These are phyloP conservation scores for Zaprionus lineosus DNA, from an alignment of 2,888 invertebrate species.

Conservation along the genomic window DNA sequence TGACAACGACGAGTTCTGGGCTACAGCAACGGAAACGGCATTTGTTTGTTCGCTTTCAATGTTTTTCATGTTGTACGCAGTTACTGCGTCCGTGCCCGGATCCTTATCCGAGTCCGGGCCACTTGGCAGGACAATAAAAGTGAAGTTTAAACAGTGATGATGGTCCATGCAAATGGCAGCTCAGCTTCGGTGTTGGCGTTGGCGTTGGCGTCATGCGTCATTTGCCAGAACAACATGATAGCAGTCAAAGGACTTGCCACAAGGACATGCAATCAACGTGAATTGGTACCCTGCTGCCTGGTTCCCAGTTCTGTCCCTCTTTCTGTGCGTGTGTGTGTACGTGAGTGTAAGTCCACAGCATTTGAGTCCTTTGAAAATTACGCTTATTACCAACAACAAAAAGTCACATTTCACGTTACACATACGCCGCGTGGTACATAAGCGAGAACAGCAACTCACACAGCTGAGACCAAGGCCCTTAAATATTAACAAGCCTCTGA, in stretches of 20 bases:
- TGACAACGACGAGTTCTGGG: conserved; percentile 32
- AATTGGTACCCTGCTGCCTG: conserved; percentile 33
- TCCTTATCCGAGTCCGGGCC: conserved; percentile 3
- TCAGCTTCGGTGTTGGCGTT: too few species aligned
- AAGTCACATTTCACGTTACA: conserved; percentile 28
- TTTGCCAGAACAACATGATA: conserved; percentile 32
- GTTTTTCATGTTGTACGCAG: conserved; percentile 10
- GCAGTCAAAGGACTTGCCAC: conserved; percentile 39
- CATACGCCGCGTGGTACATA: conserved; percentile 23
- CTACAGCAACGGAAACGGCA: conserved; percentile 31
- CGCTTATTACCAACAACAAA: conserved; percentile 19
- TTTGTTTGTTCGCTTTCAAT: conserved; percentile 17
- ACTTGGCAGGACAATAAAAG: conserved; percentile 49
- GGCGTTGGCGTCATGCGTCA: conserved; percentile 54
- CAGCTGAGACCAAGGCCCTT: conserved; percentile 16
- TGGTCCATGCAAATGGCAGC: conserved; percentile 53
- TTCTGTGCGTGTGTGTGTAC: too few species aligned
- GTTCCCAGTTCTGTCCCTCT: conserved; percentile 19
- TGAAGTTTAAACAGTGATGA: conserved; percentile 46
- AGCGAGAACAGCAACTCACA: background rate
- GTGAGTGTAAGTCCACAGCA: background rate
- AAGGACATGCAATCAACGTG: conserved; percentile 40
- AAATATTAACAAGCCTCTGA: conserved; percentile 53
- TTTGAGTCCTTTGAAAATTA: conserved; percentile 7
- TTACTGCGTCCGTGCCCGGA: background rate